Base-by-base conservation (phyloP, 2,113 vertebrate species). In the Arothron firmamentum region DNA sequence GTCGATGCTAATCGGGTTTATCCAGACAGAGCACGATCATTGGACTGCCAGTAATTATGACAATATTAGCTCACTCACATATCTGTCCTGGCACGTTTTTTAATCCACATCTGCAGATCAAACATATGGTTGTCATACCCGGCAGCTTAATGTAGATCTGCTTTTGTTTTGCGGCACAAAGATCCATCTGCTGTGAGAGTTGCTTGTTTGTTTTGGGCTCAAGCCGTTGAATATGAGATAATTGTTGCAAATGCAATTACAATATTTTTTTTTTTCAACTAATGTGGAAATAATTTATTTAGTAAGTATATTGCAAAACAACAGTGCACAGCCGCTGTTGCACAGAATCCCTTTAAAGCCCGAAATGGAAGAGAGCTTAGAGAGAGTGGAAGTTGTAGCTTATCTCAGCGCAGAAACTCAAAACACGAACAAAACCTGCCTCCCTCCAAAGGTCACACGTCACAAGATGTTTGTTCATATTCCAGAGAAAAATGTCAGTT, bases 1-100 rank as follows among this genome's bases (percentile, higher is more conserved):
- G 72, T 88, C 85, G 54, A 89, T 89, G 69, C 78, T 89, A 88
- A 89, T 88, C 83, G 46, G 80, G 66, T 89, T 89, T 83, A 86
- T 81, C 72, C 62, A 74, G 82, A 72, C 70, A 84, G 75, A 81
- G 85, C 80, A 72, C 20, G 72, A 86, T 85, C 79, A 77, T 67
- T 76, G 83, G 70, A 62, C 80, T 77, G 79, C 80, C 78, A 62
- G 82, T 86, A 82, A 86, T 89, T 84, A 88, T 70, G 25, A 56
- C 61, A 62, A 81, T 86, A 87, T 83, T 77, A 80, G 74, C 82
- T 79, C 70, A 81, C 77, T 71, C 72, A 74, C 61, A 82, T 72
- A 72, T 69, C 62, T 60, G 71, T 19, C 50, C 56, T 77, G 81
- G 71, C 81, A 82, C 61, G 74, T 75, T 76, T 65, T 79, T 47